Evolutionary conservation across 2,797 vertebrate genomes (phyloP), one percentile per base, ranked within the genome.

Genomic region (Microctenopoma stevenorrisi): DNA sequence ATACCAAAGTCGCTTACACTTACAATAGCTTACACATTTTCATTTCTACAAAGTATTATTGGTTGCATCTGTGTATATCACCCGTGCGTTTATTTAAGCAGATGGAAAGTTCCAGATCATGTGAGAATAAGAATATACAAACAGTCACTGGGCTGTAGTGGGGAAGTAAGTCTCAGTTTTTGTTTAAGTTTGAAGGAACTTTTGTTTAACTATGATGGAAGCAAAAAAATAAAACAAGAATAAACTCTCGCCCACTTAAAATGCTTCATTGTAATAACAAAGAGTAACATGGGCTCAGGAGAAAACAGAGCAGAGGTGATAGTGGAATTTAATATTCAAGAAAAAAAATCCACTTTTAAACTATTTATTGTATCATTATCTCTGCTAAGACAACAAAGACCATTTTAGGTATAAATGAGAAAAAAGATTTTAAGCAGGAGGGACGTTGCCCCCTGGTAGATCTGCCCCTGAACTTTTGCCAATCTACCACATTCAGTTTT

Each of bases 71-170:
- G 28, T 53, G 58, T 55, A 37, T 37, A 4, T 37, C 37, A 9
- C 10, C 37, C 10, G 37, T 37, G 37, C 11, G 37, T 8, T 43
- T 50, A 30, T 16, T 30, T 25, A 14, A 65, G 50, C 46, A 65
- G 59, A 55, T 68, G 59, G 48, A 52, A 42, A 47, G 13, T 43
- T 53, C 28, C 30, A 49, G 38, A 28, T 57, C 53, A 28, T 42
- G 40, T 26, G 15, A 18, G 11, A 48, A 43, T 50, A 38, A 22
- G 48, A 53, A 15, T 11, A 59, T 51, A 5, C 42, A 67, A 18
- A 62, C 25, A 60, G 30, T 56, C 13, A 44, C 15, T 64, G 33
- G 37, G 3, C 37, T 46, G 43, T 8, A 51, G 46, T 26, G 37
- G 37, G 3, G 3, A 15, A 40, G 13, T 44, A 43, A 25, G 37